These are phyloP conservation scores for Apostichopus japonicus DNA, from an alignment of 35 echinoderm and acorn worm genomes.

Conservation along the genomic window DNA sequence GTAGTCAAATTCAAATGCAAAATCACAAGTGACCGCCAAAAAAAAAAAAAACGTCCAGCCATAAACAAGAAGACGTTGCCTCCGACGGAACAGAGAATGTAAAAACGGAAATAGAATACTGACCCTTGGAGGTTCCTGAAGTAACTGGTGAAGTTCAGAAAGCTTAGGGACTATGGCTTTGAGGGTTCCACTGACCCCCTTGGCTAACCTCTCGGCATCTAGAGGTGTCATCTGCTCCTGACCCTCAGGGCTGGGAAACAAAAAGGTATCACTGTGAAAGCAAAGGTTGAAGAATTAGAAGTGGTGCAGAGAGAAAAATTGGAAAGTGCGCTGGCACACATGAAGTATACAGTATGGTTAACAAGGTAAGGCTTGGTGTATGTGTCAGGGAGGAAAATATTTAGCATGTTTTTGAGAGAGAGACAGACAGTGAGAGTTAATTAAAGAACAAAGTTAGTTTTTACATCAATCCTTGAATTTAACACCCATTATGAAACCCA, in stretches of 20 bases:
- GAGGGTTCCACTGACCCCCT: conserved; percentile 90
- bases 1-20: too few species aligned
- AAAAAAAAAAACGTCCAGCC: too few species aligned
- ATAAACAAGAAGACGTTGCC: too few species aligned
- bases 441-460: too few species aligned
- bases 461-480: too few species aligned
- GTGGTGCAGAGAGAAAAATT: conserved; percentile 10
- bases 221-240: conserved; percentile 98
- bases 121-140: conserved; percentile 88
- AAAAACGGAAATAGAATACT: conserved; percentile 6
- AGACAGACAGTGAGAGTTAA: too few species aligned
- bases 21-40: too few species aligned
- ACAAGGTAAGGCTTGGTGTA: too few species aligned
- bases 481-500: too few species aligned
- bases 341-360: background rate
- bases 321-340: background rate
- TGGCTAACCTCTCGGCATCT: conserved; percentile 95
- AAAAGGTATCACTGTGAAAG: conserved; percentile 73
- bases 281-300: background rate
- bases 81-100: too few species aligned
- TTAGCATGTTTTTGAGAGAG: too few species aligned
- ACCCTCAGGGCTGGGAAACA: conserved; percentile 86
- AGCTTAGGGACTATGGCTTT: conserved; percentile 87
- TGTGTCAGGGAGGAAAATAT: too few species aligned
- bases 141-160: conserved; percentile 85